Percentiles rank a stretch among this genome's conserved stretches.
phyloP scores from a whole-genome alignment of 2,113 vertebrate species.

The Lota lota region DNA sequence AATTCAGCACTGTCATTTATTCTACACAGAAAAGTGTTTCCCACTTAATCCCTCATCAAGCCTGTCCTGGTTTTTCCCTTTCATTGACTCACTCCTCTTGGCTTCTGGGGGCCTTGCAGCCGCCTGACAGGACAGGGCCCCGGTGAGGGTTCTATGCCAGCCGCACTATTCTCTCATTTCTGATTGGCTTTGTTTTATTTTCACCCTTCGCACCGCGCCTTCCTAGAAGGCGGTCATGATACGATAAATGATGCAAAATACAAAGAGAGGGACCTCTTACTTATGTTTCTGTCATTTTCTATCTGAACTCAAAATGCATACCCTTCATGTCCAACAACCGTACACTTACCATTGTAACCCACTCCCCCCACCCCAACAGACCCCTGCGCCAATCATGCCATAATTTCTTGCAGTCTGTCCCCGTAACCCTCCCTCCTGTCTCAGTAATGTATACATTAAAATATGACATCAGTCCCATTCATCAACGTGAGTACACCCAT shows the following conservation, averaged over 20 bases:
- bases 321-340: no score
- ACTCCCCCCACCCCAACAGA: constrained; percentile 33
- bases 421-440: constrained; percentile 3
- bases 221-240: constrained; percentile 40
- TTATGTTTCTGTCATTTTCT: neutral
- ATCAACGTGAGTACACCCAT: constrained; percentile 29
- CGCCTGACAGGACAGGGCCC: constrained; percentile 24
- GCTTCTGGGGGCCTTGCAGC: constrained; percentile 35
- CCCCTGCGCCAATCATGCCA: neutral
- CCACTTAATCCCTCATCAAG: constrained; percentile 23
- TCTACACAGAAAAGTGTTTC: constrained; percentile 9
- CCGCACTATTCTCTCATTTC: constrained; percentile 46
- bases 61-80: constrained; percentile 17
- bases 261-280: no score
- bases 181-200: constrained; percentile 39
- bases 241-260: constrained; percentile 6
- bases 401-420: constrained; percentile 12
- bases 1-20: no score
- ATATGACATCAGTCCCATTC: constrained; percentile 54
- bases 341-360: no score
- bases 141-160: constrained; percentile 25
- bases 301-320: no score
- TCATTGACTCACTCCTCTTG: constrained; percentile 17
- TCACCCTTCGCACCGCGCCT: constrained; percentile 26
- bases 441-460: constrained; percentile 58